Conservation (phyloP, 2,797 vertebrate species). For the Melanotaenia pygmaea region DNA sequence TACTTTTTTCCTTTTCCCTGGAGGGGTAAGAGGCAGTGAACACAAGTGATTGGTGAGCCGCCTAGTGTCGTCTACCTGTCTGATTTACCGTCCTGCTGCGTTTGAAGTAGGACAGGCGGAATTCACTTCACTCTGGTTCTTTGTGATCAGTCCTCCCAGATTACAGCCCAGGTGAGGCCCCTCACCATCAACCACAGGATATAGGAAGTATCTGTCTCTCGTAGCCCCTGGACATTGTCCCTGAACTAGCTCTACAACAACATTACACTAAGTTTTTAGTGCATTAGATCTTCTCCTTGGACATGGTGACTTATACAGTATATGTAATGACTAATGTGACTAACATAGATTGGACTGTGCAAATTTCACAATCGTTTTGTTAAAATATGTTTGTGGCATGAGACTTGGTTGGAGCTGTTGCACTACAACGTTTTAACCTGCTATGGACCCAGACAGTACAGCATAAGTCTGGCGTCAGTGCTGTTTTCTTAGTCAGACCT, state of each 20-base stretch:
- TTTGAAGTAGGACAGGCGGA: slow-evolving; percentile 96
- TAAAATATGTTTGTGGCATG: slow-evolving; percentile 47
- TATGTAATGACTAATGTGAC: slow-evolving; percentile 1
- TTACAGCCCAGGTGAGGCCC: slow-evolving; percentile 88
- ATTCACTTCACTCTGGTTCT: slow-evolving; percentile 89
- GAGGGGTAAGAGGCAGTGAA: slow-evolving; percentile 77
- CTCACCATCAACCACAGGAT: slow-evolving; percentile 79
- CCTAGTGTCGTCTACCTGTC: slow-evolving; percentile 82
- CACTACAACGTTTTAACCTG: slow-evolving; percentile 67
- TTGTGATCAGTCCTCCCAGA: slow-evolving; percentile 90
- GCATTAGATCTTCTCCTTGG: not conserved
- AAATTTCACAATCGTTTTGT: slow-evolving; percentile 35
- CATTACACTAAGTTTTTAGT: slow-evolving; percentile 7
- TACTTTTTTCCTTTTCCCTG: slow-evolving; percentile 73
- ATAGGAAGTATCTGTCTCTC: slow-evolving; percentile 75
- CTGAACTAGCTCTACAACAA: slow-evolving; percentile 27
- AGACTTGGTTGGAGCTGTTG: slow-evolving; percentile 62
- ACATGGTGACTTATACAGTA: slow-evolving; percentile 10
- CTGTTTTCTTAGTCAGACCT: slow-evolving; percentile 67
- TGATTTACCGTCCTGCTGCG: slow-evolving; percentile 92
- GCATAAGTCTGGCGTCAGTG: slow-evolving; percentile 61
- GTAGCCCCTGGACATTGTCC: slow-evolving; percentile 65
- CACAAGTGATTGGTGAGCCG: slow-evolving; percentile 87
- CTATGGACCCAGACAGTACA: slow-evolving; percentile 71
- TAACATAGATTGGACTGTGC: slow-evolving; percentile 11